Evolutionary conservation across 1,140 invertebrate species (phyloP).

Genomic region (Drosophila carrolli): DNA sequence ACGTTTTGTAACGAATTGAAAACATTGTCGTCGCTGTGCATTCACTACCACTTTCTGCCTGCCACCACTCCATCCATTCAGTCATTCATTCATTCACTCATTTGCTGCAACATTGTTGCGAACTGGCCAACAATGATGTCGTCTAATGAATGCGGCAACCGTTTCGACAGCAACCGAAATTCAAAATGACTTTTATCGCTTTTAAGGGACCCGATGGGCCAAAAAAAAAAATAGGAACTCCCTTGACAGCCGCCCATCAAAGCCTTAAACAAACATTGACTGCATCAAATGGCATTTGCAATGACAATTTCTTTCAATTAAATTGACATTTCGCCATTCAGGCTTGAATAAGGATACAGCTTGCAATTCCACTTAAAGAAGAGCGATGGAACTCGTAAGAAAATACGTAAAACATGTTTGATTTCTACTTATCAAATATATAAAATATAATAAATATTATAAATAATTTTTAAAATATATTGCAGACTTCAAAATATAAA

Average conservation of each 20-base stretch:
- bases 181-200: slow-evolving; percentile 49
- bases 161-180: slow-evolving; percentile 52
- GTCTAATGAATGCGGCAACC: slow-evolving; percentile 76
- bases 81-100: slow-evolving; percentile 59
- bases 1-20: slow-evolving; percentile 68
- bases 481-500: too few species aligned
- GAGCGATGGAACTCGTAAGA: not conserved
- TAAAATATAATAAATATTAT: too few species aligned
- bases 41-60: slow-evolving; percentile 24
- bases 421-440: too few species aligned
- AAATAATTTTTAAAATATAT: too few species aligned
- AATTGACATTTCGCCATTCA: slow-evolving; percentile 56
- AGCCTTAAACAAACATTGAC: slow-evolving; percentile 52
- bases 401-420: not conserved
- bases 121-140: slow-evolving; percentile 53
- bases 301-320: slow-evolving; percentile 74
- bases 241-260: slow-evolving; percentile 47
- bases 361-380: slow-evolving; percentile 8
- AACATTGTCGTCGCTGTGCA: slow-evolving; percentile 59
- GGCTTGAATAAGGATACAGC: slow-evolving; percentile 3
- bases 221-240: slow-evolving; percentile 4
- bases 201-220: slow-evolving; percentile 28
- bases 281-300: slow-evolving; percentile 49
- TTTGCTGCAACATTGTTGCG: slow-evolving; percentile 74
- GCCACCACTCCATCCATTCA: slow-evolving; percentile 47